Conservation (phyloP, 2,888 invertebrate species). For the Lasioglossum villosulum region DNA sequence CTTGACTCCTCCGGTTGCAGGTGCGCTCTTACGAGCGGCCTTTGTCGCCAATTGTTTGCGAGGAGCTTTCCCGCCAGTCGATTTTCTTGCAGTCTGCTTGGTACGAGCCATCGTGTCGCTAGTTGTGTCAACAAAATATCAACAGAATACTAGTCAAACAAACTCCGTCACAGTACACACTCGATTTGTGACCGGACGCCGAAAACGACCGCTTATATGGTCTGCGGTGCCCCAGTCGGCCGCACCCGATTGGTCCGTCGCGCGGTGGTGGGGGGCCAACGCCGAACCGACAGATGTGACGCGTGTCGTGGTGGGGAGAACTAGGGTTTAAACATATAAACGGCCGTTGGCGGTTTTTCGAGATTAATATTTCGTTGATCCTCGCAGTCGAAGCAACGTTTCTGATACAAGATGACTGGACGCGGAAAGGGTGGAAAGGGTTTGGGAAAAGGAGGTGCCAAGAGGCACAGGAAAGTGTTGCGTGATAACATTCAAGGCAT, state of each 20-base stretch:
- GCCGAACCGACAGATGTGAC: background rate
- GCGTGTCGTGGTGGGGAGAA: background rate
- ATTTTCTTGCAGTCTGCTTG: slow-evolving; percentile 91
- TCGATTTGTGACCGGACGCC: background rate
- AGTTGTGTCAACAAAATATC: too few relatives aligned
- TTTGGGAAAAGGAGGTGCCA: slow-evolving; percentile 57
- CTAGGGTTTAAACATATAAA: background rate
- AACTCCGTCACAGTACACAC: too few relatives aligned
- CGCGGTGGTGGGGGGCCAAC: background rate
- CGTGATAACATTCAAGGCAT: slow-evolving; percentile 92
- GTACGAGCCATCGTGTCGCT: slow-evolving; percentile 88
- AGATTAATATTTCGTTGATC: background rate
- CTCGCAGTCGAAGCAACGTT: background rate
- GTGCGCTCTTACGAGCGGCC: slow-evolving; percentile 90
- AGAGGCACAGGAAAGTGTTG: slow-evolving; percentile 85
- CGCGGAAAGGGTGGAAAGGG: slow-evolving; percentile 54
- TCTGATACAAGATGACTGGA: slow-evolving; percentile 33
- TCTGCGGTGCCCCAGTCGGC: background rate
- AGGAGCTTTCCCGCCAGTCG: slow-evolving; percentile 88
- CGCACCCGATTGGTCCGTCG: slow-evolving; percentile 19
- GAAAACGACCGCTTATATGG: slow-evolving; percentile 25
- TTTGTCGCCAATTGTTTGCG: slow-evolving; percentile 88
- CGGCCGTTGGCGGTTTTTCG: background rate
- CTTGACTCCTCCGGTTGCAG: slow-evolving; percentile 90
- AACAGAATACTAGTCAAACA: background rate